Base-by-base conservation (phyloP, 37 sponge, comb jelly and placozoan species). In the Oscarella lobularis region DNA sequence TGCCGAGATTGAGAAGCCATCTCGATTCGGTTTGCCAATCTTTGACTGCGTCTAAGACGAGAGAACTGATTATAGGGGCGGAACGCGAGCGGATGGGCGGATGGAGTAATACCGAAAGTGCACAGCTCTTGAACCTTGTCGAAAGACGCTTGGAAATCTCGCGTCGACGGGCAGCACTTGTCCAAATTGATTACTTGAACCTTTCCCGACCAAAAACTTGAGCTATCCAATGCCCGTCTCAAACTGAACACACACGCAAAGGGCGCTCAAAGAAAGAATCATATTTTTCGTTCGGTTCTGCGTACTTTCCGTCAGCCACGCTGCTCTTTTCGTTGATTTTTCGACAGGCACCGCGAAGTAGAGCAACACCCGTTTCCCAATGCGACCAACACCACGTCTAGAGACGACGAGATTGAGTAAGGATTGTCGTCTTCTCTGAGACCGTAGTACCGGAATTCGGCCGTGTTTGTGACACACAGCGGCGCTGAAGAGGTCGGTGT, bases 1-100 rank as follows among this genome's bases (percentile, higher is more conserved):
- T 65, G 77, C 90, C 95, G 39, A 93, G 81, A 35, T 86, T 89
- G 35, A 90, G 81, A 67, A 85, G 81, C 87, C 93, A 96, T 38
- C 83, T 79, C 66, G 87, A 77, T 41, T 96, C 94, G 76, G 92
- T 48, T 9, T 48, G 60, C 60, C 60, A 48, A 9, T 48, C 60
- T 20, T 48, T 48, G 60, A 48, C 20, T 48, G 60, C 9, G 14
- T 48, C 20, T n/a, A n/a, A n/a, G n/a, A n/a, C n/a, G n/a, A n/a
- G n/a, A n/a, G n/a, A n/a, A n/a, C n/a, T n/a, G n/a, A n/a, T n/a
- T n/a, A n/a, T n/a, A n/a, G n/a, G n/a, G n/a, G n/a, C n/a, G n/a
- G n/a, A n/a, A n/a, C n/a, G n/a, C n/a, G n/a, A n/a, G n/a, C n/a
- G n/a, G n/a, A n/a, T n/a, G n/a, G n/a, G n/a, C n/a, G n/a, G n/a